These are phyloP conservation scores for Chaitophorus viminalis DNA, from an alignment of 2,888 invertebrate species.

Conservation along the genomic window DNA sequence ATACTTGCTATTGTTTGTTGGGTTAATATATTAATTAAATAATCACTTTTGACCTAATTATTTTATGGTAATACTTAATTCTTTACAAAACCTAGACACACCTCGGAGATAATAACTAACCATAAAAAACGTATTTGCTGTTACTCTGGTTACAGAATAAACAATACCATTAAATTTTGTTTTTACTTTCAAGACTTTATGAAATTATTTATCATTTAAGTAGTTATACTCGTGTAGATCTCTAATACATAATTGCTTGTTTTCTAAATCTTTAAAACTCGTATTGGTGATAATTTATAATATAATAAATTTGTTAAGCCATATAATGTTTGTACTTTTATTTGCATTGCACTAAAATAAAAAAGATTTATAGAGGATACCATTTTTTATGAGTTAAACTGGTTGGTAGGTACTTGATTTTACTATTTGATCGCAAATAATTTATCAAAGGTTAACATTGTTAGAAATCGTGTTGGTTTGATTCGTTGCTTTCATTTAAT, in stretches of 20 bases:
- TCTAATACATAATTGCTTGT: no score
- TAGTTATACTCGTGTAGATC: no score
- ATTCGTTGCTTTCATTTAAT: background rate
- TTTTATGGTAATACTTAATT: slow-evolving; percentile 1
- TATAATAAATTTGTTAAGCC: background rate
- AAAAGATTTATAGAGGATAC: slow-evolving; percentile 4
- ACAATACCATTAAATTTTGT: background rate
- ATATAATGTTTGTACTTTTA: background rate
- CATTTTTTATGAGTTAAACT: background rate
- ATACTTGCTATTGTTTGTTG: background rate
- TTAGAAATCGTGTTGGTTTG: slow-evolving; percentile 10
- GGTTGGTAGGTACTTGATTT: background rate
- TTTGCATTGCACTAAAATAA: background rate
- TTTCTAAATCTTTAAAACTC: background rate
- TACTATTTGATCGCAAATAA: background rate
- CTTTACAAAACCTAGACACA: background rate
- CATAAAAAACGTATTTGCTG: background rate
- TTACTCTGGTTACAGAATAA: background rate
- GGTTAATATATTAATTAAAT: slow-evolving; percentile 9
- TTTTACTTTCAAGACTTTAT: background rate
- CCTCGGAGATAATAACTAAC: background rate
- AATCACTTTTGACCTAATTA: slow-evolving; percentile 19
- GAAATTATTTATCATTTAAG: background rate
- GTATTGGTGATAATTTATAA: background rate
- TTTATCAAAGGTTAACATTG: slow-evolving; percentile 29